Base-by-base conservation (phyloP, 2,797 vertebrate species). In the Jordanella pulchra region DNA sequence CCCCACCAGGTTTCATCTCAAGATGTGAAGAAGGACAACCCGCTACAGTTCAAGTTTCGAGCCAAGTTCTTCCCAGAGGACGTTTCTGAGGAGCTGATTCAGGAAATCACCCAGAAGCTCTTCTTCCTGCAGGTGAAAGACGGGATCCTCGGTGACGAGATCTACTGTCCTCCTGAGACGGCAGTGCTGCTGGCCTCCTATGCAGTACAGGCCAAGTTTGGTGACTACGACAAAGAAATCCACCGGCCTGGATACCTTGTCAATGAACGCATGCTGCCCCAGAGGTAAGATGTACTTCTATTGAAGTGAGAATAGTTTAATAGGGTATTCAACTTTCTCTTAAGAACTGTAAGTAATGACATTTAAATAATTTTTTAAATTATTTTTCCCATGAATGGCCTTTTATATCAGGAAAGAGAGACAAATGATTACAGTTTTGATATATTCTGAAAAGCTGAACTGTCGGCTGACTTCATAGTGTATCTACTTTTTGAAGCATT, bases 81-180 rank as follows among this genome's bases (percentile, higher is more conserved):
- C 0, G 97, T 99, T 74, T 67, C 96, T 0, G 97, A 98, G 82
- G 98, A 99, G 88, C 93, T 99, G 83, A 98, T 99, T 90, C 98
- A 99, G 92, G 97, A 99, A 69, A 95, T 97, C 92, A 99, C 98
- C 0, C 97, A 98, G 93, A 98, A 97, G 93, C 96, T 99, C 0
- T 99, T 98, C 93, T 99, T 99, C 91, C 92, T 99, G 58, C 98
- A 99, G 86, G 96, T 99, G 87, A 99, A 99, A 89, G 98, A 99
- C 3, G 83, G 91, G 30, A 97, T 99, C 80, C 95, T 99, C 71
- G 96, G 94, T 0, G 98, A 99, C 1, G 97, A 99, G 85, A 95
- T 98, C 72, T 99, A 99, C 93, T 99, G 98, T 70, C 97, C 97
- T 0, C 97, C 98, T 0, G 98, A 99, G 94, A 99, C 97, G 0